A percentile compares a stretch with the other conserved stretches of the same genome.
These are phyloP conservation scores for Oreotrochilus melanogaster DNA, from an alignment of 2,113 vertebrate genomes.

Conservation along the genomic window DNA sequence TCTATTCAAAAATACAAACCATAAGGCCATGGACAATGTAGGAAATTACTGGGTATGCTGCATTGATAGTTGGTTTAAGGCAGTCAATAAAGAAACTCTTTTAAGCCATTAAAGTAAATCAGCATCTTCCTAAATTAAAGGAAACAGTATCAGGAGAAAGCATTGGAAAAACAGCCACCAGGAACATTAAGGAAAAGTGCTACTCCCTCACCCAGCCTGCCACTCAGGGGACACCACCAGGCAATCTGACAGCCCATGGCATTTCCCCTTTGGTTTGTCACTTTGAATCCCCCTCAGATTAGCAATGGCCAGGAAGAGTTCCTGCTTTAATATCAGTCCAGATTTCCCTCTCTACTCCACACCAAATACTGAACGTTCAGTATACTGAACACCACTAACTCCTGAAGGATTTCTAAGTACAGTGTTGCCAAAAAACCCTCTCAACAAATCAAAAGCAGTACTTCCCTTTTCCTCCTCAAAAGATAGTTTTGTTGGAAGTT, in stretches of 20 bases:
- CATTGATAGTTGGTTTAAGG: not conserved
- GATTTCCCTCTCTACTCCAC: not conserved
- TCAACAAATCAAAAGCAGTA: not conserved
- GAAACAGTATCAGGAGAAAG: not conserved
- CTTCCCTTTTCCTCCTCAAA: not conserved
- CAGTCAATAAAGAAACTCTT: not conserved
- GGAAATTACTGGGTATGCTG: not conserved
- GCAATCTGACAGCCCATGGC: rapidly evolving
- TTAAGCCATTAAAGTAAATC: not conserved
- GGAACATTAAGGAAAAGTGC: not conserved
- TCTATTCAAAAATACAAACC: not conserved
- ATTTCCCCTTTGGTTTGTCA: not conserved
- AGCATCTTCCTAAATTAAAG: not conserved
- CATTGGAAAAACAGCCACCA: not conserved
- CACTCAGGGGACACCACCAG: not conserved
- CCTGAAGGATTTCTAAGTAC: not conserved
- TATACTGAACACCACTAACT: not conserved
- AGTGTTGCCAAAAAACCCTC: not conserved
- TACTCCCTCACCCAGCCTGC: not conserved
- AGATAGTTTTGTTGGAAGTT: not conserved
- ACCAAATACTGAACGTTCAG: not conserved
- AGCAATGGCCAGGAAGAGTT: not conserved
- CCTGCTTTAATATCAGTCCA: not conserved
- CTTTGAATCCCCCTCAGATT: not conserved
- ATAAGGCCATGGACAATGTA: rapidly evolving